phyloP scores from a whole-genome alignment of 2,113 vertebrate genomes.

The Nothobranchius furzeri region DNA sequence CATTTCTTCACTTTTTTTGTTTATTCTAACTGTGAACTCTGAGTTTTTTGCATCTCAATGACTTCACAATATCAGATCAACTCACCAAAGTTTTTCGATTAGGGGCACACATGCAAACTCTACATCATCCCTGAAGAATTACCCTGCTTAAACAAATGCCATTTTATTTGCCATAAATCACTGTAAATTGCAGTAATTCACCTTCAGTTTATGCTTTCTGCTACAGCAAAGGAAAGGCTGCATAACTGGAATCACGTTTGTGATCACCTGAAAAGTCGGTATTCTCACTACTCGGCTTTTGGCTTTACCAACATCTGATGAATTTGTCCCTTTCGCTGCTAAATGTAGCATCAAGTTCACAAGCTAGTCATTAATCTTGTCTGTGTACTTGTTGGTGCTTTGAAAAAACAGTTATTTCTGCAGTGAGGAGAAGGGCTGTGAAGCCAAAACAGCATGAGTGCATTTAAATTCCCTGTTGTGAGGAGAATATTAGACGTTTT shows the following conservation, averaged over 20 bases:
- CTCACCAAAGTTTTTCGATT: not conserved
- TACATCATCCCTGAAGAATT: not conserved
- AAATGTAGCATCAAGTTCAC: constrained; percentile 1
- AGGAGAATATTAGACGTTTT: not conserved
- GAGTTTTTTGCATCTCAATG: not conserved
- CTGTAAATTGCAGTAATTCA: not conserved
- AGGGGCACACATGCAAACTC: not conserved
- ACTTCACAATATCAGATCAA: constrained; percentile 1
- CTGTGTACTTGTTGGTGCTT: not conserved
- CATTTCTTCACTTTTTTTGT: not conserved
- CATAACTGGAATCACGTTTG: not conserved
- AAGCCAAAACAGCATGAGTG: not conserved
- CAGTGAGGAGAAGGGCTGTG: not conserved
- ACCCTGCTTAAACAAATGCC: not conserved
- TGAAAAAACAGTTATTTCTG: constrained; percentile 1
- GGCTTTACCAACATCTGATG: not conserved
- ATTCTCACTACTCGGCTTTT: not conserved
- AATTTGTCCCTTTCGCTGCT: not conserved
- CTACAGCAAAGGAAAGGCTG: not conserved
- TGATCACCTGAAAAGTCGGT: not conserved
- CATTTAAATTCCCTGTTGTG: not conserved
- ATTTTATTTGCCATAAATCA: not conserved
- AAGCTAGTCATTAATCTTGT: not conserved
- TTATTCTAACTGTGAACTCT: not conserved
- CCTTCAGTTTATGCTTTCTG: not conserved